phyloP scores from a whole-genome alignment of 2,888 invertebrate genomes.

The Scrobipalpa atriplicella region DNA sequence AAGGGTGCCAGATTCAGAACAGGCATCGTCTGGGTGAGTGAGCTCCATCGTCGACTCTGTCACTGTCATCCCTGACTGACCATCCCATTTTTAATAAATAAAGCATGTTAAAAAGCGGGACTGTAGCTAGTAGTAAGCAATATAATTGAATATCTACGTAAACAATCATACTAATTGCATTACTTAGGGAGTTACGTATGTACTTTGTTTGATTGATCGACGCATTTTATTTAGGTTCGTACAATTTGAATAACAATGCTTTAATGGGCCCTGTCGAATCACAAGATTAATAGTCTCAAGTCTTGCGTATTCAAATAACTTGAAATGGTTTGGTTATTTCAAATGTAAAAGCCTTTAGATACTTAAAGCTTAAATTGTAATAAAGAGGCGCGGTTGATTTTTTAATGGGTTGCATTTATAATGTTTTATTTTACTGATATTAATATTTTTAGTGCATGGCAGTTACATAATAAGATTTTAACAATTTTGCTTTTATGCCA shows the following conservation, averaged over 20 bases:
- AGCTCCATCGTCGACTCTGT: too few relatives aligned
- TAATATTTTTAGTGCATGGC: too few relatives aligned
- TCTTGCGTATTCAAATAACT: not conserved
- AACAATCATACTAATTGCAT: not conserved
- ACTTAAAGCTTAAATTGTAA: not conserved
- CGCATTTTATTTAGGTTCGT: not conserved
- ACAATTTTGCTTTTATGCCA: too few relatives aligned
- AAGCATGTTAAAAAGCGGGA: too few relatives aligned
- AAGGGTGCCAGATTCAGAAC: too few relatives aligned
- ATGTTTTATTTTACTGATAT: not conserved
- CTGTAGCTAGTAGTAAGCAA: too few relatives aligned
- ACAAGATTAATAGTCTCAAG: constrained; percentile 9
- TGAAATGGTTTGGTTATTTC: constrained; percentile 11
- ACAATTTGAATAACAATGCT: not conserved
- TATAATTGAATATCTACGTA: too few relatives aligned
- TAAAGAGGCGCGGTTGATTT: not conserved
- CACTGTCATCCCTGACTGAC: too few relatives aligned
- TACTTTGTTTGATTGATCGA: constrained; percentile 13
- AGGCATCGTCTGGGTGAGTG: too few relatives aligned
- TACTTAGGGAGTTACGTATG: not conserved
- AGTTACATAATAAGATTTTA: too few relatives aligned
- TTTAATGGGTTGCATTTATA: not conserved
- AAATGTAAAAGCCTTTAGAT: constrained; percentile 1
- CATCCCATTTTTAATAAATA: too few relatives aligned
- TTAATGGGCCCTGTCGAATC: constrained; percentile 1